phyloP scores from a whole-genome alignment of 2,113 vertebrate species.

The Ammodytes marinus region DNA sequence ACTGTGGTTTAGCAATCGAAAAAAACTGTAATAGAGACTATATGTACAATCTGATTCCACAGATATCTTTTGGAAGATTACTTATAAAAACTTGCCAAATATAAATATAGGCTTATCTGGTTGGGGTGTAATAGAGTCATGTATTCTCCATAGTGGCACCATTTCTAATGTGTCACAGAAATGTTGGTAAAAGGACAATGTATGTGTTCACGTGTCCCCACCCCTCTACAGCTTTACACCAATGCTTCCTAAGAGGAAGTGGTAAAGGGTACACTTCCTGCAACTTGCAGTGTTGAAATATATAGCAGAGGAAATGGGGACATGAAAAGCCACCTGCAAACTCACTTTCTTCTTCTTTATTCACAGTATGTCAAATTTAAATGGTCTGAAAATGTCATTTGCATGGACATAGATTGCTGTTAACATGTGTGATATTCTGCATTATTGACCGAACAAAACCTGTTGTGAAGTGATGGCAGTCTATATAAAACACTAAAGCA shows the following conservation, averaged over 20 bases:
- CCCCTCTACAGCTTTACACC: not conserved
- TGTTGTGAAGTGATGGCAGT: not conserved
- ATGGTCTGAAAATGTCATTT: not conserved
- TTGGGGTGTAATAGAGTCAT: too few species aligned
- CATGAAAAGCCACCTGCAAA: slow-evolving; percentile 42
- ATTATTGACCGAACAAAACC: not conserved
- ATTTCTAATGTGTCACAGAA: not conserved
- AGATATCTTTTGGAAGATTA: not conserved
- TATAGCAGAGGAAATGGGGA: slow-evolving; percentile 61
- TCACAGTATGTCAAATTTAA: not conserved
- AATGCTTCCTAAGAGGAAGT: slow-evolving; percentile 71
- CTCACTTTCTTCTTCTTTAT: not conserved
- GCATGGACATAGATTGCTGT: not conserved
- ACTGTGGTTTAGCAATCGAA: too few species aligned
- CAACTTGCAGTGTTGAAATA: slow-evolving; percentile 63
- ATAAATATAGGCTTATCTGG: not conserved
- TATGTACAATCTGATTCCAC: not conserved
- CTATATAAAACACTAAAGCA: not conserved
- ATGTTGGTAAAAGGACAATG: too few species aligned
- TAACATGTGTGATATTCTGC: not conserved
- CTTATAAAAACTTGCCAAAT: not conserved
- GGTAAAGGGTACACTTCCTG: slow-evolving; percentile 76
- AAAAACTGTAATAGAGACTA: not conserved
- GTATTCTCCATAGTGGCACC: not conserved
- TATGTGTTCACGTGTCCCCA: not conserved